Conservation (phyloP, 1,140 invertebrate genomes). For the Dendroctonus valens region DNA sequence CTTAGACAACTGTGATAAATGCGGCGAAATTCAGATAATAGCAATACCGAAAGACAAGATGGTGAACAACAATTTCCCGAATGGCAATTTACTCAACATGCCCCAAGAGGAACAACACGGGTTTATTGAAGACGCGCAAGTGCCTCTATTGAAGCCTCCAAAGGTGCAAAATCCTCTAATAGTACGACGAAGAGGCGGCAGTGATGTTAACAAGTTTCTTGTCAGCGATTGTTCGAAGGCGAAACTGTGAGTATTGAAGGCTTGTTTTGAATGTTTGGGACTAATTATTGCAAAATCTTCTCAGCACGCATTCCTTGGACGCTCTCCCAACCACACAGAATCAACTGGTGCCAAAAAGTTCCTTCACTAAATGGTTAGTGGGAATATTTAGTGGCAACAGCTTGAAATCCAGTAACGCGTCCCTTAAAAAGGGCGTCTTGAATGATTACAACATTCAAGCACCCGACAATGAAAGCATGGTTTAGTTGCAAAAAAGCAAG, state of each 20-base stretch:
- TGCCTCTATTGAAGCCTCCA: constrained; percentile 54
- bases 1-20: constrained; percentile 53
- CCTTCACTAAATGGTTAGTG: constrained; percentile 66
- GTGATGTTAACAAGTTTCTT: constrained; percentile 39
- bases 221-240: constrained; percentile 53
- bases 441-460: constrained; percentile 46
- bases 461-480: constrained; percentile 50
- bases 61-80: constrained; percentile 58
- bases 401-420: constrained; percentile 62
- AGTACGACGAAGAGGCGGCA: constrained; percentile 42
- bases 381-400: constrained; percentile 67
- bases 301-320: constrained; percentile 74
- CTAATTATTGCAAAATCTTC: constrained; percentile 28
- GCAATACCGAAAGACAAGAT: constrained; percentile 52
- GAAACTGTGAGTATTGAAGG: constrained; percentile 32
- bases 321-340: constrained; percentile 50
- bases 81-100: constrained; percentile 54
- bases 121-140: constrained; percentile 53
- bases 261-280: neutral
- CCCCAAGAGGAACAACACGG: constrained; percentile 43
- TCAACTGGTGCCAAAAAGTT: constrained; percentile 49
- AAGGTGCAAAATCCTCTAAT: constrained; percentile 37
- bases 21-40: constrained; percentile 48
- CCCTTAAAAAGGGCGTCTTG: constrained; percentile 57
- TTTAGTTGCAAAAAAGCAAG: constrained; percentile 32